A percentile compares a stretch with the other conserved stretches of the same genome.
phyloP scores from a whole-genome alignment of 2,113 vertebrate genomes.

The Oreochromis spilurus region DNA sequence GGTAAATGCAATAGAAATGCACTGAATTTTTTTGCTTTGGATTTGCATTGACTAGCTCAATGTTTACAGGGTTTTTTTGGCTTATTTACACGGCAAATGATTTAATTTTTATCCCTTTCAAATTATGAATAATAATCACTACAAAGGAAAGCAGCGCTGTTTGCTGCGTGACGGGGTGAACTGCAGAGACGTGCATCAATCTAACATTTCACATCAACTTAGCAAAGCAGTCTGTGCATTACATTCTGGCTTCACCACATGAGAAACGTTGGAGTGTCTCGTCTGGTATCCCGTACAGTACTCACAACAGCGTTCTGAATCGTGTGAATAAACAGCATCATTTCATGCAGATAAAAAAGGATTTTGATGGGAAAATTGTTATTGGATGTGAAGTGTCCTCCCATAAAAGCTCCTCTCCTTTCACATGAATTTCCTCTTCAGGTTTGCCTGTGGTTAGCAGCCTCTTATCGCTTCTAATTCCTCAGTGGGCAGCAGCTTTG shows the following conservation, averaged over 20 bases:
- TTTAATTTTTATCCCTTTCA: neutral
- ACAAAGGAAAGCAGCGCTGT: neutral
- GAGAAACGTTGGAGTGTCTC: neutral
- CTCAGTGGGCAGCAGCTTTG: neutral
- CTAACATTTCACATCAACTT: neutral
- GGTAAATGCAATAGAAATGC: neutral
- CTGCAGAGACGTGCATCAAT: neutral
- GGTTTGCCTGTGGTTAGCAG: conserved; percentile 14
- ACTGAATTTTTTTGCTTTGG: rapidly evolving
- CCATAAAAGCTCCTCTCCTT: conserved; percentile 15
- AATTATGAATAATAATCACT: neutral
- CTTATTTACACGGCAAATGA: neutral
- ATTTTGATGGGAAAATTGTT: conserved; percentile 7
- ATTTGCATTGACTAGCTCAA: neutral
- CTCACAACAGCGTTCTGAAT: neutral
- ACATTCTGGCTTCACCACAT: neutral
- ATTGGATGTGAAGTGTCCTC: conserved; percentile 34
- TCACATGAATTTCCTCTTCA: conserved; percentile 26
- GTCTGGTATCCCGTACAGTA: neutral
- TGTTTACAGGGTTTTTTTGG: neutral
- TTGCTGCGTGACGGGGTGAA: neutral
- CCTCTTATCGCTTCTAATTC: neutral
- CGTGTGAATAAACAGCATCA: conserved; percentile 5
- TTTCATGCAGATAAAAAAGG: conserved; percentile 33
- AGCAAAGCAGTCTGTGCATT: neutral